Percentiles rank a stretch among this genome's conserved stretches.
Conservation (phyloP, 2,888 invertebrate genomes). For the Galerucella nymphaeae region DNA sequence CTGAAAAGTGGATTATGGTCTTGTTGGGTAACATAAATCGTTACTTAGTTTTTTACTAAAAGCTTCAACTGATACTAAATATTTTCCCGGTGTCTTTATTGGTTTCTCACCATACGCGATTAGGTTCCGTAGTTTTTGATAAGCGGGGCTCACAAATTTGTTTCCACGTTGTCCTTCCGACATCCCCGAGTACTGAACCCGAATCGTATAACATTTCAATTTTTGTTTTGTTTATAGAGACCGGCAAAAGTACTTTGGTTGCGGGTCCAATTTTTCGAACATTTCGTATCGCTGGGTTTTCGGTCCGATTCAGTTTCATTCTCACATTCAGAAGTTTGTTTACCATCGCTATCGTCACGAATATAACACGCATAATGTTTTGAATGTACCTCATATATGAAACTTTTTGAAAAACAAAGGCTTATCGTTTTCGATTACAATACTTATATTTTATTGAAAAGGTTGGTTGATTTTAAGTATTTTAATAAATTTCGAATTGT, state of each 20-base stretch:
- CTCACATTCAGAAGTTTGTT: too few relatives aligned
- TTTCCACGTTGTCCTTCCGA: background rate
- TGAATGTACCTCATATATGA: too few relatives aligned
- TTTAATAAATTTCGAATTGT: too few relatives aligned
- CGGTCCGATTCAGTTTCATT: background rate
- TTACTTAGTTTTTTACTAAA: background rate
- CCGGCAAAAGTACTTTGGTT: background rate
- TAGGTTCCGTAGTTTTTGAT: too few relatives aligned
- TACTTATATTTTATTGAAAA: too few relatives aligned
- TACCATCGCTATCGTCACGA: too few relatives aligned
- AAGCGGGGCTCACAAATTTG: background rate
- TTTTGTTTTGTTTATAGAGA: background rate
- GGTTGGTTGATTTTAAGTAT: too few relatives aligned
- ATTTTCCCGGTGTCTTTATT: too few relatives aligned
- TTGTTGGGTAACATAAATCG: background rate
- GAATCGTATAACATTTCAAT: background rate
- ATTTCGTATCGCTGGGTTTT: background rate
- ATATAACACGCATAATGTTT: background rate
- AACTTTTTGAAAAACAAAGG: too few relatives aligned
- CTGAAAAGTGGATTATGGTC: conserved; percentile 11
- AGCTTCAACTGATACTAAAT: too few relatives aligned
- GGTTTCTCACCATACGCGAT: too few relatives aligned
- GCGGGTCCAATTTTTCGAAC: background rate
- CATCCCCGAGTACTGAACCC: background rate
- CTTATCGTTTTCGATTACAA: too few relatives aligned